Percentiles rank a stretch among this genome's conserved stretches.
phyloP scores from a whole-genome alignment of 2,113 vertebrate genomes.

The Himantopus leucocephalus region DNA sequence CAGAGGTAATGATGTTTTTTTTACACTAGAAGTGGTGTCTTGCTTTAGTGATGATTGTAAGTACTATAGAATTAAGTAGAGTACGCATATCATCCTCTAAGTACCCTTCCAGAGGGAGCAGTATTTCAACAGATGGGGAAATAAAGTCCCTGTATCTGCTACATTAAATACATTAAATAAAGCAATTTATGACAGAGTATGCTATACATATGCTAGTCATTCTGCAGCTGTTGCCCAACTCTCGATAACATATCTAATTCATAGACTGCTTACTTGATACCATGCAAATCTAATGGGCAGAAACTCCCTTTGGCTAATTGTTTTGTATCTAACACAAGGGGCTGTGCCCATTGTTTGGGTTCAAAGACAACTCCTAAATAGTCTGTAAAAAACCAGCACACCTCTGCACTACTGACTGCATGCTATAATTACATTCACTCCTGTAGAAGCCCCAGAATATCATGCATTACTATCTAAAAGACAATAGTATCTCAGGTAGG shows the following conservation, averaged over 20 bases:
- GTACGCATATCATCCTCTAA: not conserved
- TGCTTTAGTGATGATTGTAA: not conserved
- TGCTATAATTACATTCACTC: not conserved
- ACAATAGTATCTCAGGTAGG: not conserved
- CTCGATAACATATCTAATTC: not conserved
- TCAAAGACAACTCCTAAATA: not conserved
- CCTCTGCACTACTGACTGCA: not conserved
- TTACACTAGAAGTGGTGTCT: not conserved
- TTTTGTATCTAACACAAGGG: not conserved
- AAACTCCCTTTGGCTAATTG: not conserved
- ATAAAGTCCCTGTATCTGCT: not conserved
- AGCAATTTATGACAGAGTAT: not conserved
- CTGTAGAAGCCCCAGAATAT: not conserved
- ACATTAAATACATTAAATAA: not conserved
- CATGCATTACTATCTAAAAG: not conserved
- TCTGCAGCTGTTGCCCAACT: not conserved
- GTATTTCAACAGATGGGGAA: not conserved
- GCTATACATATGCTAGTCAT: not conserved
- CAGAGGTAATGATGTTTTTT: not conserved
- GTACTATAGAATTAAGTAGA: not conserved
- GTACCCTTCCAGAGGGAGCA: not conserved
- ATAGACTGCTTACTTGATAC: not conserved
- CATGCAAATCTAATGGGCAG: not conserved
- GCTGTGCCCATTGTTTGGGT: not conserved
- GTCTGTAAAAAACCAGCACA: not conserved